These are phyloP conservation scores for Xylota sylvarum DNA, from an alignment of 2,888 invertebrate species.

Conservation along the genomic window DNA sequence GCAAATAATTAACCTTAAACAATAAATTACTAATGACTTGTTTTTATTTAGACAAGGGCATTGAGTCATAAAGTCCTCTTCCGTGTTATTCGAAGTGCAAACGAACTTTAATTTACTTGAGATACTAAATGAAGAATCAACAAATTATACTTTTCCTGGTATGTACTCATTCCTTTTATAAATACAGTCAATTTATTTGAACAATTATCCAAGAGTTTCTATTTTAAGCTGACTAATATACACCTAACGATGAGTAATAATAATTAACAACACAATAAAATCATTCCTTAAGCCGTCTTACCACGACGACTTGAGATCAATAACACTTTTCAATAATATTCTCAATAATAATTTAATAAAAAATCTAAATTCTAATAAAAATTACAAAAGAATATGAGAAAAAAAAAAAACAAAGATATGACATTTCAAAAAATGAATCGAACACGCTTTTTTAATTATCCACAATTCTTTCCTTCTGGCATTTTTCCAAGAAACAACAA, in stretches of 20 bases:
- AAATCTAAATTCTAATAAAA: neutral
- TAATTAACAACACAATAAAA: neutral
- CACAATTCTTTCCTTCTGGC: constrained; percentile 23
- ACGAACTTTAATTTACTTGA: neutral
- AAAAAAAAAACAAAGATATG: constrained; percentile 10
- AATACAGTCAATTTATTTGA: neutral
- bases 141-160: neutral
- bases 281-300: neutral
- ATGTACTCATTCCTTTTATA: neutral
- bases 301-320: neutral
- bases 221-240: neutral
- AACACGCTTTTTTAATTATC: constrained; percentile 53
- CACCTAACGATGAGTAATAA: neutral
- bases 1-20: neutral
- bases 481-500: constrained; percentile 31
- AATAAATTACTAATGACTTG: neutral
- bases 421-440: constrained; percentile 44
- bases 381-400: neutral
- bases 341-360: neutral
- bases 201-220: neutral
- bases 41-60: neutral
- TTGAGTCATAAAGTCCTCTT: neutral
- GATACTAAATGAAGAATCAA: neutral
- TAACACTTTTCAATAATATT: neutral
- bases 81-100: neutral